Base-by-base conservation (phyloP, 2,888 invertebrate species). In the Oxytorus armatus region DNA sequence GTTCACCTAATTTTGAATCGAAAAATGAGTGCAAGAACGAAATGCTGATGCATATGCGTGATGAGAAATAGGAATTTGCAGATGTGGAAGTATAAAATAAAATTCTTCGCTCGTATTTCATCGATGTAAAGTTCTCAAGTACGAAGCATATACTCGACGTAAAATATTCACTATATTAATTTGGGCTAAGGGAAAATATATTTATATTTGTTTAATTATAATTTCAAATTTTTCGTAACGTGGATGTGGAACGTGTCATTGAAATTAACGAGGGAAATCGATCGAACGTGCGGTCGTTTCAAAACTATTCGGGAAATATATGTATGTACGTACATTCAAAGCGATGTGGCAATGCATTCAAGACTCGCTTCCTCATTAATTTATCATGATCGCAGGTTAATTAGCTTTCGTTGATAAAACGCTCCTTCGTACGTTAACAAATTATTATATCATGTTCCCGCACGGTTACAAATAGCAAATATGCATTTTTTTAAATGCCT, bases 311-410 rank as follows among this genome's bases (percentile, higher is more conserved):
- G 36, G 10, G 21, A 53, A 39, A 51, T 55, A 18, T 68, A 18
- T 5, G 10, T 36, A 4, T 57, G 3, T 44, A 18, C 14, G 3
- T n/a, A 18, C 16, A 42, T 42, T 42, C 3, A 18, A 3, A 51
- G 21, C 36, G 33, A 5, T 47, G 7, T 29, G 18, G n/a, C 16
- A 49, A 61, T 42, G n/a, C 11, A 42, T 76, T 61, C 25, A 29
- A 51, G 51, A 51, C 3, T 10, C 25, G 25, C 36, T 68, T 75
- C 36, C 69, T 63, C 77, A 63, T 77, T 69, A 70, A 69, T 25
- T 39, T 18, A 63, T 49, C 53, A 53, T 11, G 36, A 70, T 33
- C 44, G 18, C 29, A n/a, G 69, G 69, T 77, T 70, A 69, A 77
- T 77, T 70, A 77, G 44, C 47, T 63, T 16, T 44, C 11, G 10